A percentile compares a stretch with the other conserved stretches of the same genome.
These are phyloP conservation scores for Orchesella flavescens DNA, from an alignment of 2,888 invertebrate species.

Conservation along the genomic window DNA sequence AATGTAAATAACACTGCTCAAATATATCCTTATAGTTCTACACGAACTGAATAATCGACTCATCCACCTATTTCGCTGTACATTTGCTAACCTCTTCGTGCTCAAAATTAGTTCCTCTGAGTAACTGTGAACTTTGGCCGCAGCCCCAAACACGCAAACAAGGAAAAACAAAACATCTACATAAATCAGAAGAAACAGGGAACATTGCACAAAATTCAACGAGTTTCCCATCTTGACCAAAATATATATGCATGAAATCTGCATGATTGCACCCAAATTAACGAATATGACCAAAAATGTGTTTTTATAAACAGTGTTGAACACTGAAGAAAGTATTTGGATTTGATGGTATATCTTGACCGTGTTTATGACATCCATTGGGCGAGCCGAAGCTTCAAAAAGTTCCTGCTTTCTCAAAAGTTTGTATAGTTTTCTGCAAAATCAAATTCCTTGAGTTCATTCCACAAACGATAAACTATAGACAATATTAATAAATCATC, in stretches of 20 bases:
- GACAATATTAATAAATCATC: not conserved
- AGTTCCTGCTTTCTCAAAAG: not conserved
- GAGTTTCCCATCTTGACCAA: conserved; percentile 7
- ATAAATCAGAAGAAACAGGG: conserved; percentile 1
- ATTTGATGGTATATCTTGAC: not conserved
- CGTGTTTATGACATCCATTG: not conserved
- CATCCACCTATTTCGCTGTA: not conserved
- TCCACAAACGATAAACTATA: not conserved
- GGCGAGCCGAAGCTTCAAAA: not conserved
- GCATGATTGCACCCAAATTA: conserved; percentile 11
- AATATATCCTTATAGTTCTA: conserved; percentile 9
- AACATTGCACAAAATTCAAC: not conserved
- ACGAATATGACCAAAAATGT: conserved; percentile 11
- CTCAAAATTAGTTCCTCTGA: not conserved
- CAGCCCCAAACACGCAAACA: conserved; percentile 17
- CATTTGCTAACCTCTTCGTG: no score
- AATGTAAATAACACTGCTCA: not conserved
- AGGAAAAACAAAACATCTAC: conserved; percentile 10
- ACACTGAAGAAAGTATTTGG: not conserved
- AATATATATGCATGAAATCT: conserved; percentile 8
- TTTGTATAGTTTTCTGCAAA: not conserved
- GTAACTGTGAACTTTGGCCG: not conserved
- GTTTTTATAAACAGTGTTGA: not conserved
- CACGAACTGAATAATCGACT: not conserved
- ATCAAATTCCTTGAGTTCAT: no score